Evolutionary conservation across 2,888 invertebrate species (phyloP), one percentile per base, ranked within the genome.

Genomic region (Galerucella calmariensis): DNA sequence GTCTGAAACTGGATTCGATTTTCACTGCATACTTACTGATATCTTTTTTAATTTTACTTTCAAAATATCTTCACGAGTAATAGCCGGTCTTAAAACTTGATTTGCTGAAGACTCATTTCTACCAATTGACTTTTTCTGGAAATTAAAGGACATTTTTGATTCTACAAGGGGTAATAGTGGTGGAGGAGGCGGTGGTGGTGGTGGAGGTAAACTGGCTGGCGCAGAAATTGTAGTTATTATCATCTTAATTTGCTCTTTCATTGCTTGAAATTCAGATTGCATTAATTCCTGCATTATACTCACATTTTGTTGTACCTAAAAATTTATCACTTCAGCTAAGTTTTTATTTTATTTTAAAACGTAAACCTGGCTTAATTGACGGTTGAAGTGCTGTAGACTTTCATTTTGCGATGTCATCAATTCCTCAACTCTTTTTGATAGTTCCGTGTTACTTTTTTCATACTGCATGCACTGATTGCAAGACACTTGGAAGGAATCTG

Each of bases 11-110:
- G 27, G 27, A 27, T 27, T 27, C 27, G 5, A 3, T 27, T 4
- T 4, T 27, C 27, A 27, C 27, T 27, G 8, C 6, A 12, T 69
- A 83, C 84, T 82, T 78, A 87, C 87, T 66, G 82, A 73, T 1
- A 85, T 78, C 79, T 87, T 87, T 74, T 82, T 84, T 70, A 87
- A 76, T 79, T 86, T 86, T 2, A 87, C 87, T 72, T 86, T 86
- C 61, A 87, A 77, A 70, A 87, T 87, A 72, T 87, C 87, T 56
- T 86, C 86, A 61, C 86, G 75, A n/a, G 85, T 86, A 72, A 87
- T 87, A 5, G 83, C 79, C 0, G 87, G 87, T 56, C 86, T 76
- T 12, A 77, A 74, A 51, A 82, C 80, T 14, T 82, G 70, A 16
- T 35, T 61, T 14, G 27, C 12, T 5, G 14, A 0, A 14, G 61